Base-by-base conservation (phyloP, 2,797 vertebrate genomes). In the Sebastes hubbsi region DNA sequence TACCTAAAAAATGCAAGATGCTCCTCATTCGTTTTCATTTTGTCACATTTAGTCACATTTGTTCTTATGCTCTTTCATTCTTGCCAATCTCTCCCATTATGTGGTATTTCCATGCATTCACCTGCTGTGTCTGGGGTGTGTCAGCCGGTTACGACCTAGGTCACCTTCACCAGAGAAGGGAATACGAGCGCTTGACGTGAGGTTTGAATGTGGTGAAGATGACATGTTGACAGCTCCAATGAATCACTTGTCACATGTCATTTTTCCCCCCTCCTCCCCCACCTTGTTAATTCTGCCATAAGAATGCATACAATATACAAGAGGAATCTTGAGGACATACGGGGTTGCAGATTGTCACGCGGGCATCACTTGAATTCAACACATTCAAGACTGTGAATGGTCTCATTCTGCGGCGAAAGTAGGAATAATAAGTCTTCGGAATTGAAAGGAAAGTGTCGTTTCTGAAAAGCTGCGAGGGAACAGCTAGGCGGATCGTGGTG, bases 151-250 rank as follows among this genome's bases (percentile, higher is more conserved):
- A 87, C 83, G 91, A 94, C 94, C 92, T 69, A 52, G 92, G 94
- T 94, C 91, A 92, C 88, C 90, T 88, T 92, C 90, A 89, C 64
- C 85, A 81, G 86, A 77, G 86, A 87, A 75, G 79, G 42, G 76
- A 85, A 88, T 88, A 85, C 72, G 72, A 85, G 82, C 49, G 58
- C 52, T 24, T 89, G 91, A 91, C 82, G 65, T 42, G 74, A 89
- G 79, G 76, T 88, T 92, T 94, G 89, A 94, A 93, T 94, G 91
- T 87, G 88, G 62, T 54, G 84, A 82, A 90, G 90, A 94, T 94
- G 92, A 94, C 91, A 92, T 78, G 86, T 94, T 94, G 93, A 94
- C 94, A 94, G 93, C 92, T 93, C 92, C 90, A 93, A 94, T 95
- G 89, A 94, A 88, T 90, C 85, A 70, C 93, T 92, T 91, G 90